Evolutionary conservation across 2,888 invertebrate species (phyloP).

Genomic region (Mimumesa dahlbomi): DNA sequence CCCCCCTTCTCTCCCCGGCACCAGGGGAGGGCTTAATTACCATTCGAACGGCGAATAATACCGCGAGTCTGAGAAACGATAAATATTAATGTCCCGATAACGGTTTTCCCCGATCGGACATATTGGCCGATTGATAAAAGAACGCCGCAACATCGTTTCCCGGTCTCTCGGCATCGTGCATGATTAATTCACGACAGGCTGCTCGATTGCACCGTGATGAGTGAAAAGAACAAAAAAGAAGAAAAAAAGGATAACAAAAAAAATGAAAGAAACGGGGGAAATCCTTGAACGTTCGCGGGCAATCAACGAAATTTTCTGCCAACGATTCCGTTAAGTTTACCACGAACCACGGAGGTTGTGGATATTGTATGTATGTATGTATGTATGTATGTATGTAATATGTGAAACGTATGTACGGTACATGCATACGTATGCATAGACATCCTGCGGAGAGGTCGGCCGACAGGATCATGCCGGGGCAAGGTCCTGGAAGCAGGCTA

Average conservation of each 20-base stretch:
- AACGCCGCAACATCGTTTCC: background rate
- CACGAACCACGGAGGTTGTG: no score
- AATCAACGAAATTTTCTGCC: conserved; percentile 14
- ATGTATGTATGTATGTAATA: no score
- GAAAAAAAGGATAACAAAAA: no score
- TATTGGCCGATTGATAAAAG: conserved; percentile 1
- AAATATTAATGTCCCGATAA: background rate
- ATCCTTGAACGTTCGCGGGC: conserved; percentile 18
- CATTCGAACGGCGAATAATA: background rate
- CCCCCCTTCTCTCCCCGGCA: no score
- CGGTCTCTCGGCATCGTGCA: background rate
- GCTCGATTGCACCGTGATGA: background rate
- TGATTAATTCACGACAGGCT: background rate
- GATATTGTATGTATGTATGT: no score
- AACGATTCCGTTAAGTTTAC: conserved; percentile 10
- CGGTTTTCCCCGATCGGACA: conserved; percentile 3
- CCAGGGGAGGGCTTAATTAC: background rate
- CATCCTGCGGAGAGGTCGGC: conserved; percentile 16
- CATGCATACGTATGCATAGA: background rate
- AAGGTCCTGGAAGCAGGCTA: conserved; percentile 36
- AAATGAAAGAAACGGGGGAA: no score
- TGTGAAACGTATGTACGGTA: no score
- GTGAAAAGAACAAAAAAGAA: conserved; percentile 1
- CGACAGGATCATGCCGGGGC: conserved; percentile 31
- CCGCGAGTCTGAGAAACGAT: background rate